phyloP scores from a whole-genome alignment of 2,888 invertebrate genomes.

The Rhamphomyia laevipes region DNA sequence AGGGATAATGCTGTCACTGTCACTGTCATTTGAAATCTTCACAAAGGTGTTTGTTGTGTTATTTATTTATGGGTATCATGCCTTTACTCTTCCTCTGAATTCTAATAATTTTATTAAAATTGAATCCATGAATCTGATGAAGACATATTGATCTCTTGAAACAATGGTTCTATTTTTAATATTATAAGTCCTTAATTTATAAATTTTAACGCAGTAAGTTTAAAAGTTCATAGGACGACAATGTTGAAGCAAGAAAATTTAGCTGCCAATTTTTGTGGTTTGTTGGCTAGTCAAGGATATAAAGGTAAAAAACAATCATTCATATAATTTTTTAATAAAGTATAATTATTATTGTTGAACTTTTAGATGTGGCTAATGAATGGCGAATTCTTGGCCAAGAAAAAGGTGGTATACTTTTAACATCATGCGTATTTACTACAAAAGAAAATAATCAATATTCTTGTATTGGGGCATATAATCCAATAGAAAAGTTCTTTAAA shows the following conservation, averaged over 20 bases:
- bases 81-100: too few relatives aligned
- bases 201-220: too few relatives aligned
- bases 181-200: too few relatives aligned
- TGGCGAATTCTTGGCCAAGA: slow-evolving; percentile 75
- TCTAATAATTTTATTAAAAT: too few relatives aligned
- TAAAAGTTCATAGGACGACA: background rate
- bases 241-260: slow-evolving; percentile 37
- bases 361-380: slow-evolving; percentile 59
- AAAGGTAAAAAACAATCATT: slow-evolving; percentile 22
- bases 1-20: too few relatives aligned
- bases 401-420: slow-evolving; percentile 58
- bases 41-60: too few relatives aligned
- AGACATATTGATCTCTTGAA: too few relatives aligned
- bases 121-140: too few relatives aligned
- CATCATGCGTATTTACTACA: slow-evolving; percentile 51
- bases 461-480: slow-evolving; percentile 50
- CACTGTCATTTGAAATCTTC: too few relatives aligned
- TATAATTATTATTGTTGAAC: background rate
- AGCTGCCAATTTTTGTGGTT: slow-evolving; percentile 36
- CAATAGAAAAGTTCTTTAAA: slow-evolving; percentile 46
- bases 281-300: slow-evolving; percentile 30
- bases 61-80: too few relatives aligned
- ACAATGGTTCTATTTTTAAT: too few relatives aligned
- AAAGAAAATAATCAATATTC: slow-evolving; percentile 30
- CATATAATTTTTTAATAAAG: slow-evolving; percentile 10